Conservation (phyloP, 1,140 invertebrate genomes). For the Pogonus chalceus region DNA sequence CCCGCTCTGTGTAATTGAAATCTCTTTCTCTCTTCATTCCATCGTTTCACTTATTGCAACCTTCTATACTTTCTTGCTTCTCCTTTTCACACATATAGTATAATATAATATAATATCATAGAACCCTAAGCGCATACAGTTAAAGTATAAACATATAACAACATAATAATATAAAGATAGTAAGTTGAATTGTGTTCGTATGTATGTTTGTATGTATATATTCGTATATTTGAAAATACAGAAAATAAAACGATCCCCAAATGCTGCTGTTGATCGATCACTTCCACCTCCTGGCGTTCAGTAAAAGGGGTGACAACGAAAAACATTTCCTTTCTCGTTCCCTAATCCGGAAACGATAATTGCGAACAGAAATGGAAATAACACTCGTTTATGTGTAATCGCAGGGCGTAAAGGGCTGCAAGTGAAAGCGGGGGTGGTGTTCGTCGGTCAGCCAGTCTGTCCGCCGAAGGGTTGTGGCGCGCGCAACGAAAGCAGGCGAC, state of each 20-base stretch:
- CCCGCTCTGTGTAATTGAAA: background rate
- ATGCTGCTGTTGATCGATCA: too few species aligned
- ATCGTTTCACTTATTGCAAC: too few species aligned
- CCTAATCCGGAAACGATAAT: slow-evolving; percentile 19
- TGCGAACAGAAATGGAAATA: slow-evolving; percentile 21
- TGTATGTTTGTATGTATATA: too few species aligned
- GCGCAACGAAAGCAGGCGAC: background rate
- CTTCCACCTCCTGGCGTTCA: too few species aligned
- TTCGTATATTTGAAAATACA: too few species aligned
- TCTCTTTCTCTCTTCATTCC: background rate
- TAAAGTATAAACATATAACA: background rate
- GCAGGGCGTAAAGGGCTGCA: slow-evolving; percentile 9
- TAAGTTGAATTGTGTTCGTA: too few species aligned
- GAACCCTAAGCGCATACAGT: background rate
- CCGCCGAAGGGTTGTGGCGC: background rate
- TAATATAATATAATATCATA: background rate
- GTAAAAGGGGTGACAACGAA: background rate
- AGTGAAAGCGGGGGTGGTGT: background rate
- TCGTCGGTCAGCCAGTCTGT: background rate
- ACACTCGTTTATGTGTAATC: slow-evolving; percentile 26
- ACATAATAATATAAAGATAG: too few species aligned
- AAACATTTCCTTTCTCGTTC: slow-evolving; percentile 7
- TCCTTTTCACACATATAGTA: background rate
- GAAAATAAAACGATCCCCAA: too few species aligned
- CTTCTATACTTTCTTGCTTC: background rate